Evolutionary conservation across 2,888 invertebrate species (phyloP), one percentile per base, ranked within the genome.

Genomic region (Mesorhabditis spiculigera): DNA sequence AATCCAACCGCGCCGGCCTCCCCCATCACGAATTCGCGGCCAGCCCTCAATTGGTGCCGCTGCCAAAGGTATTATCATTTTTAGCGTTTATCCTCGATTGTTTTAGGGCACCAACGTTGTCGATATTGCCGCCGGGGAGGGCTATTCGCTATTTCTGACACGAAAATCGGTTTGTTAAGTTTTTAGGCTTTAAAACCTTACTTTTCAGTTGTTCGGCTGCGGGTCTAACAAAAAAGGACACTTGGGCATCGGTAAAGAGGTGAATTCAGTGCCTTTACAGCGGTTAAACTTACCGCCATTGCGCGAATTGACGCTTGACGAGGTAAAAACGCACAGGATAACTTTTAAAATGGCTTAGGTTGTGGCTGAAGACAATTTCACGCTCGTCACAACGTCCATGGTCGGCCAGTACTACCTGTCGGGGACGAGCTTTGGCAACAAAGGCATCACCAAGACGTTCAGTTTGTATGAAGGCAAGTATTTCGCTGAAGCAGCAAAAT

Each of bases 91-190:
- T 28, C 28, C 28, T 28, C 28, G 58, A 10, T 50, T 10, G 1
- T 50, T 50, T n/a, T 50, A 50, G 58, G 58, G 58, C 1, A 50
- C 58, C n/a, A n/a, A 13, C n/a, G 58, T 50, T 3, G 58, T 50
- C 58, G 58, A 50, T 50, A 3, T 50, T 50, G 58, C 58, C 10
- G 58, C 58, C 58, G 58, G 58, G 8, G 58, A 50, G 58, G 58
- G 58, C 8, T 50, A 50, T 50, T 50, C 58, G 58, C 58, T 50
- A n/a, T 50, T 50, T 50, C n/a, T 50, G n/a, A 50, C 58, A 13
- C 58, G 58, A 50, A 50, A 50, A 50, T 50, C 58, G 58, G 58
- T 50, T 10, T 13, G 58, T 50, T n/a, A 10, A 50, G 3, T 50
- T 50, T n/a, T 50, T 10, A 50, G n/a, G n/a, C 58, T n/a, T n/a